Evolutionary conservation across 1,140 invertebrate genomes (phyloP).

Genomic region (Adoxophyes honmai): DNA sequence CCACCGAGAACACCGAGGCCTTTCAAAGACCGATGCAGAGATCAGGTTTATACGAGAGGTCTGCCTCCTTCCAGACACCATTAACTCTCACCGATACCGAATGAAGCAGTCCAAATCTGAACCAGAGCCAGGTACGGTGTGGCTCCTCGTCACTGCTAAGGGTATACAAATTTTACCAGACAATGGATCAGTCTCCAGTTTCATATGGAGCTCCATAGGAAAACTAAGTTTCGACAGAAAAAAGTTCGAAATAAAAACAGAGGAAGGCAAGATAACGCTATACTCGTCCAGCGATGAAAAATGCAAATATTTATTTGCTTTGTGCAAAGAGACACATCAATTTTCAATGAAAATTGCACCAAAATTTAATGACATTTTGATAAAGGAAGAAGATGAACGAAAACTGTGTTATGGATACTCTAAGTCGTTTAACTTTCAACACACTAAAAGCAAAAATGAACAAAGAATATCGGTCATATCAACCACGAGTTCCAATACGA

Average conservation of each 20-base stretch:
- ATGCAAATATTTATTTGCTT: slow-evolving; percentile 90
- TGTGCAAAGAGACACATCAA: slow-evolving; percentile 95
- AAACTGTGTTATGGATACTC: slow-evolving; percentile 82
- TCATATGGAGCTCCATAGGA: slow-evolving; percentile 95
- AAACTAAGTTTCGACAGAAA: slow-evolving; percentile 97
- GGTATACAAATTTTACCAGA: slow-evolving; percentile 90
- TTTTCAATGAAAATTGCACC: slow-evolving; percentile 95
- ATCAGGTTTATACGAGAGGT: slow-evolving; percentile 93
- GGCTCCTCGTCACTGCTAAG: slow-evolving; percentile 89
- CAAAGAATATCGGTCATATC: slow-evolving; percentile 95
- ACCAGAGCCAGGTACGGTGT: slow-evolving; percentile 83
- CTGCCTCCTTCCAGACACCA: slow-evolving; percentile 89
- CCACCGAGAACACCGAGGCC: slow-evolving; percentile 84
- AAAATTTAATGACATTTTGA: slow-evolving; percentile 86
- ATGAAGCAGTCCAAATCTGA: slow-evolving; percentile 91
- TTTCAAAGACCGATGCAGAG: slow-evolving; percentile 88
- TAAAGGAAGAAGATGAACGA: slow-evolving; percentile 85
- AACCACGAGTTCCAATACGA: slow-evolving; percentile 94
- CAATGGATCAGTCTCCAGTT: slow-evolving; percentile 82
- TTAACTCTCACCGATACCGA: slow-evolving; percentile 94
- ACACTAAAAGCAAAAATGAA: slow-evolving; percentile 82
- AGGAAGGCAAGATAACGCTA: slow-evolving; percentile 91
- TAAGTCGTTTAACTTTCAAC: slow-evolving; percentile 79
- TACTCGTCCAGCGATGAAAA: slow-evolving; percentile 95
- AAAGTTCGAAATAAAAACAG: slow-evolving; percentile 96